These are phyloP conservation scores for Peromyscus maniculatus DNA, from an alignment of 2,113 vertebrate genomes.

Conservation along the genomic window DNA sequence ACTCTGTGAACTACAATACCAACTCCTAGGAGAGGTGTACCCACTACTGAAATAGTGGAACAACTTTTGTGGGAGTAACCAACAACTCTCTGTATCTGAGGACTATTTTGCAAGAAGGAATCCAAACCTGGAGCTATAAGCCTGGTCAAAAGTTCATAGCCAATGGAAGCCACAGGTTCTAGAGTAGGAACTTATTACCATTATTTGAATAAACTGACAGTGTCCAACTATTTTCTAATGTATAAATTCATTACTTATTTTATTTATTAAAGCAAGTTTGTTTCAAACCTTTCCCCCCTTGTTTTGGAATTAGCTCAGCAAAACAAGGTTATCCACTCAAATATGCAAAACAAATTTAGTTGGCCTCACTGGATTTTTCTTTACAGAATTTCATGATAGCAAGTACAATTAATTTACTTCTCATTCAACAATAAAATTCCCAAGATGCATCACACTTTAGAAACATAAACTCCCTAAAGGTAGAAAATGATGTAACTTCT, in stretches of 20 bases:
- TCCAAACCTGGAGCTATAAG: background rate
- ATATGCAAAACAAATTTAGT: background rate
- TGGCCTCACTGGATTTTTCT: background rate
- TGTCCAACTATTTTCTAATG: background rate
- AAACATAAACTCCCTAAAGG: background rate
- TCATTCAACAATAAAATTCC: slow-evolving; percentile 28
- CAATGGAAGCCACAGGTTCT: background rate
- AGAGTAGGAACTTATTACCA: background rate
- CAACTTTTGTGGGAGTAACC: background rate
- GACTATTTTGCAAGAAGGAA: background rate
- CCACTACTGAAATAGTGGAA: background rate
- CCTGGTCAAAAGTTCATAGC: background rate
- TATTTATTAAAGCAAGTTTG: background rate
- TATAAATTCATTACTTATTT: background rate
- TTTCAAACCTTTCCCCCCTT: background rate
- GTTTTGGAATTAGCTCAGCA: background rate
- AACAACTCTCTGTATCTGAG: background rate
- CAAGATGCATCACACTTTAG: background rate
- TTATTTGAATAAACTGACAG: background rate
- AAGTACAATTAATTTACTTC: background rate
- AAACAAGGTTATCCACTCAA: background rate
- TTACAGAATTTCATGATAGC: background rate
- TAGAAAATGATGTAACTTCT: slow-evolving; percentile 29
- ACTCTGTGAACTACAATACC: background rate
- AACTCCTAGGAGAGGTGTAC: background rate